phyloP scores from a whole-genome alignment of 2,888 invertebrate species.

The Empis stercorea region DNA sequence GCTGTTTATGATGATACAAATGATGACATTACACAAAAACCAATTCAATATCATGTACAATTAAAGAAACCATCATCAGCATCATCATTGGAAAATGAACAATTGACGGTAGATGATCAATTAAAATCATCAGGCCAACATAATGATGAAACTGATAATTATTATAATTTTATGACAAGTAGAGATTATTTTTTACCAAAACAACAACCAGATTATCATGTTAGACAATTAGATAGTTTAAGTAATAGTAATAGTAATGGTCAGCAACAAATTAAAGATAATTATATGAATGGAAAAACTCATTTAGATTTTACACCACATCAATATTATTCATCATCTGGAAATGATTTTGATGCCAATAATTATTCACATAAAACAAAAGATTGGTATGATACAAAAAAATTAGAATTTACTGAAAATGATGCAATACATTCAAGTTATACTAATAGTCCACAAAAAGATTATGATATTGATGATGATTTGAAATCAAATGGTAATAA shows the following conservation, averaged over 20 bases:
- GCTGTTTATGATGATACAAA: slow-evolving; percentile 27
- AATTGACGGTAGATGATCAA: slow-evolving; percentile 8
- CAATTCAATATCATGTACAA: slow-evolving; percentile 9
- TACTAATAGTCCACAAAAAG: slow-evolving; percentile 21
- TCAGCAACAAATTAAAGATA: slow-evolving; percentile 4
- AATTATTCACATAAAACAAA: no score
- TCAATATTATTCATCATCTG: slow-evolving; percentile 8
- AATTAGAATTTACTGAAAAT: slow-evolving; percentile 32
- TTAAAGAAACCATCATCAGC: slow-evolving; percentile 1
- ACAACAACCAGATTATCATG: slow-evolving; percentile 28
- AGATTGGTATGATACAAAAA: slow-evolving; percentile 20
- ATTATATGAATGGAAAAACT: no score
- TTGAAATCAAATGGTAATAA: neutral
- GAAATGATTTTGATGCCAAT: no score
- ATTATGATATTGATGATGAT: neutral
- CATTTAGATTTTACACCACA: neutral
- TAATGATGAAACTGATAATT: slow-evolving; percentile 25
- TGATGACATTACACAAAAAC: slow-evolving; percentile 10
- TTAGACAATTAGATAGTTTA: neutral
- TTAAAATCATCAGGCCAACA: neutral
- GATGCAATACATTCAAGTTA: slow-evolving; percentile 28
- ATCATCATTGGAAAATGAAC: slow-evolving; percentile 12
- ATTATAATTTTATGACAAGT: slow-evolving; percentile 30
- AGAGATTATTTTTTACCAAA: slow-evolving; percentile 31
- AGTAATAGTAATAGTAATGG: neutral